Base-by-base conservation (phyloP, 2,113 vertebrate genomes). In the Macroglossus sobrinus region DNA sequence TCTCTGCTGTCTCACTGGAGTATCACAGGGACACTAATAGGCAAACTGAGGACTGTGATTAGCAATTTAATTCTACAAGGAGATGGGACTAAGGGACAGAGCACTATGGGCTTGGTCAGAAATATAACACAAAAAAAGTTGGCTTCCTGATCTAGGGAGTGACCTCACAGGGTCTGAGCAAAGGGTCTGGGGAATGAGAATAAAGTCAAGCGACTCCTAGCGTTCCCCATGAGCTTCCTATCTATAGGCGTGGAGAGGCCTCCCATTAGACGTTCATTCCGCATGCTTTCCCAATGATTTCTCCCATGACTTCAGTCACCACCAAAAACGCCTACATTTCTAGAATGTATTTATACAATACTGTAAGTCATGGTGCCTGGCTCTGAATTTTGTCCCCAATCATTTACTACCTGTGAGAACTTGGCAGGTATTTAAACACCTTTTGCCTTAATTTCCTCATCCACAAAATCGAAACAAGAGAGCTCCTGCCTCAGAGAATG, bases 181-280 rank as follows among this genome's bases (percentile, higher is more conserved):
- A 35, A 45, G 3, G 78, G 24, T 30, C 40, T 33, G 35, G 10
- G 35, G 40, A 28, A 13, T 16, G 45, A n/a, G 15, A 63, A 33
- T 19, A 53, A 84, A 53, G 28, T 71, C 33, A 43, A 64, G 11
- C 11, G 35, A 4, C 35, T 55, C 50, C 35, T 40, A 5, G 21
- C 10, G 5, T 15, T 26, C 15, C 43, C 43, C 63, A 19, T 4
- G 4, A 2, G 1, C 18, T 33, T 89, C 53, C 55, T 16, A 0
- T 59, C 38, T 24, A 40, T 24, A 19, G 24, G 16, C 16, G 5
- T 30, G 5, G 9, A 4, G 0, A 33, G n/a, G 18, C 4, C 13
- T 33, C 22, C 33, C 7, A 30, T 5, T 4, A 38, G 68, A 88
- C 55, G 45, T 59, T 50, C 16, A 30, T 18, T 59, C 26, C 53